phyloP scores from a whole-genome alignment of 2,888 invertebrate species.

The Tetheella fluctuosa region DNA sequence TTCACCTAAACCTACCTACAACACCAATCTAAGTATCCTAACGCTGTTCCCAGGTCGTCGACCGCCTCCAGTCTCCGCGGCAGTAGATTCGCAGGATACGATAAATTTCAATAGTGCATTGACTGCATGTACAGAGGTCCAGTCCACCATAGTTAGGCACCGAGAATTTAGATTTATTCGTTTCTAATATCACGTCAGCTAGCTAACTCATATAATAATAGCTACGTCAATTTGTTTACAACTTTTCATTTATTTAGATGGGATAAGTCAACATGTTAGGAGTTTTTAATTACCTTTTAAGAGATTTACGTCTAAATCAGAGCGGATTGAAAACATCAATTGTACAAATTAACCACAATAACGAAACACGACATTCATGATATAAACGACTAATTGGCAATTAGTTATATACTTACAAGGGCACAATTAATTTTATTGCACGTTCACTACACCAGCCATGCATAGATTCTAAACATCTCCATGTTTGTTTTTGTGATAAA shows the following conservation, averaged over 20 bases:
- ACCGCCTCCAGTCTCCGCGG: constrained; percentile 67
- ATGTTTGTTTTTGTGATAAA: too few relatives aligned
- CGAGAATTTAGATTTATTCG: constrained; percentile 41
- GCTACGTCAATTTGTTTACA: background rate
- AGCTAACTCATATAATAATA: too few relatives aligned
- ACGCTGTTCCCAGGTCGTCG: constrained; percentile 74
- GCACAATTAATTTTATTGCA: background rate
- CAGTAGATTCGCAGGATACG: constrained; percentile 79
- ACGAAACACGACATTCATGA: too few relatives aligned
- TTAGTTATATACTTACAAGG: too few relatives aligned
- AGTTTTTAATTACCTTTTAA: background rate
- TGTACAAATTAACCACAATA: too few relatives aligned
- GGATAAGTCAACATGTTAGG: background rate
- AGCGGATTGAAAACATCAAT: too few relatives aligned
- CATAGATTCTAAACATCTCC: too few relatives aligned
- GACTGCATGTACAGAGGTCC: constrained; percentile 62
- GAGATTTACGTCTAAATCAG: too few relatives aligned
- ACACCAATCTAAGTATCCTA: constrained; percentile 65
- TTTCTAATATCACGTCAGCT: constrained; percentile 21
- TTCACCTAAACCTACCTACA: constrained; percentile 55
- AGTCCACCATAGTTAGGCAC: constrained; percentile 48
- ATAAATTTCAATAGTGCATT: constrained; percentile 82
- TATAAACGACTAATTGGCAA: background rate
- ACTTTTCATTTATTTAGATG: background rate
- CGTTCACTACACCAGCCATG: background rate